A percentile compares a stretch with the other conserved stretches of the same genome.
Conservation (phyloP, 2,888 invertebrate species). For the Pristionchus japonicus region DNA sequence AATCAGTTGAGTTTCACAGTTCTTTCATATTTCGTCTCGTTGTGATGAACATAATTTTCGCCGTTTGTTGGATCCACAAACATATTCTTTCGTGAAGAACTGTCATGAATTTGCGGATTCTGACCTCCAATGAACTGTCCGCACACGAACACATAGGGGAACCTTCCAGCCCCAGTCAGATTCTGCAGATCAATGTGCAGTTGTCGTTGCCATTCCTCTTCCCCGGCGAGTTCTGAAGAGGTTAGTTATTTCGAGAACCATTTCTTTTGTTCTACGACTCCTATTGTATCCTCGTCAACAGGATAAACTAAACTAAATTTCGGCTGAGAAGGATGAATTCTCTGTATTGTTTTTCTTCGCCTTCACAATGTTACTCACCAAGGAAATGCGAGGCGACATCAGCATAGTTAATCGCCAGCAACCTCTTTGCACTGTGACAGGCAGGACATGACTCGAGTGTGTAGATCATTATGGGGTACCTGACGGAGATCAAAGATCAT, state of each 20-base stretch:
- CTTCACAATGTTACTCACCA: too few relatives aligned
- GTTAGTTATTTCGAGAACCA: too few relatives aligned
- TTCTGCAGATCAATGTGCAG: constrained; percentile 72
- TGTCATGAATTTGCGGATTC: too few relatives aligned
- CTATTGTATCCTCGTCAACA: too few relatives aligned
- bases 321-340: too few relatives aligned
- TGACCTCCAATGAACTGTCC: constrained; percentile 73
- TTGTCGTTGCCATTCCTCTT: constrained; percentile 74
- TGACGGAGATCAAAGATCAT: constrained; percentile 17
- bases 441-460: constrained; percentile 70
- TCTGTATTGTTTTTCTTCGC: neutral
- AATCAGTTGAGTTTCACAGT: neutral
- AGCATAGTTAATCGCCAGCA: constrained; percentile 70
- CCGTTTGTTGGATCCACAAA: too few relatives aligned
- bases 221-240: constrained; percentile 67
- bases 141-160: constrained; percentile 74
- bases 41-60: neutral
- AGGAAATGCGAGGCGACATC: constrained; percentile 72
- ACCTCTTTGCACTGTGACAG: constrained; percentile 72
- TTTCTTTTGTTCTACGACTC: too few relatives aligned
- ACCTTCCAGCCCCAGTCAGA: constrained; percentile 71
- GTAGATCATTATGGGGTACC: constrained; percentile 70
- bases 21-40: neutral
- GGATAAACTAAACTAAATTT: too few relatives aligned
- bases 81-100: too few relatives aligned